Base-by-base conservation (phyloP, 2,888 invertebrate species). In the Shargacucullia verbasci region DNA sequence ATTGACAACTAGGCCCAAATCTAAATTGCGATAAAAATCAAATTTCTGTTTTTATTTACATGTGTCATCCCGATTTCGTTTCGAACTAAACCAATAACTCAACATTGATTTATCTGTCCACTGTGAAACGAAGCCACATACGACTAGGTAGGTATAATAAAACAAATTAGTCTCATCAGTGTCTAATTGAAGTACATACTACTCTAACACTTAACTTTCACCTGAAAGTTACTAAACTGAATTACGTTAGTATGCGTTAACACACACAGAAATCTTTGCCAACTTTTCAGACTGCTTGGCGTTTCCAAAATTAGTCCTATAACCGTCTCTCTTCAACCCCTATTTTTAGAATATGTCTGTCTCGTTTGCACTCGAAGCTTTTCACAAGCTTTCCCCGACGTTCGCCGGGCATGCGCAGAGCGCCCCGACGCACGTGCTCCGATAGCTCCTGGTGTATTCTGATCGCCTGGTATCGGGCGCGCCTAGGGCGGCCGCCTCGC, bases 231-330 rank as follows among this genome's bases (percentile, higher is more conserved):
- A 73, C 49, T 47, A 31, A 60, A 77, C 67, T 50, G 58, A 68
- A 70, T 59, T 63, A 53, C 39, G 39, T 50, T 66, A 50, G 77
- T 80, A 73, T 77, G 79, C 49, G 78, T 81, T 66, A 79, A 80
- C 55, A 43, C 70, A 71, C 62, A 54, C 44, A 59, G 10, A 45
- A 43, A 65, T 80, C 79, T 69, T 70, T 60, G 62, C 70, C 48
- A 88, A 88, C 85, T 88, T 91, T 85, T 83, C 89, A 94, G 93
- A 94, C 93, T 89, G 93, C 91, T 89, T 93, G 93, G 87, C 92
- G 92, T 90, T 89, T 86, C 91, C 87, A 81, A 81, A 89, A 88
- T 88, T 91, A 90, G 86, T 79, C 74, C 77, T 80, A 63, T 76
- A 78, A 70, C 82, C 70, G 67, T 85, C 84, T 78, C 82, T 70